A percentile compares a stretch with the other conserved stretches of the same genome.
phyloP scores from a whole-genome alignment of 2,113 vertebrate genomes.

The Chloebia gouldiae region DNA sequence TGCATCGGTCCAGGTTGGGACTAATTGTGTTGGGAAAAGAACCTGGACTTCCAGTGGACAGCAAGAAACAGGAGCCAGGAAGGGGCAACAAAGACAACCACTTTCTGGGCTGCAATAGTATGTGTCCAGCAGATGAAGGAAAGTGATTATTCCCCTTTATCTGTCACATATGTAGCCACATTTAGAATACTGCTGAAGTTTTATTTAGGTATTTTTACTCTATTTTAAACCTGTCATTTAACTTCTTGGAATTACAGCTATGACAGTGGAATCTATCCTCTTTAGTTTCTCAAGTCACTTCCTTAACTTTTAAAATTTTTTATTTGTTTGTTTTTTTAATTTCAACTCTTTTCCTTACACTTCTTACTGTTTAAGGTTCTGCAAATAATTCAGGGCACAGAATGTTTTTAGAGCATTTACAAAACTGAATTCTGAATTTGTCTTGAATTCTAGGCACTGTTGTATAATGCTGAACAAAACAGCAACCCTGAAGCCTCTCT shows the following conservation, averaged over 20 bases:
- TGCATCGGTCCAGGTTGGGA: not conserved
- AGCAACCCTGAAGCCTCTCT: not conserved
- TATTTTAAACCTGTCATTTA: not conserved
- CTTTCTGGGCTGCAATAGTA: not conserved
- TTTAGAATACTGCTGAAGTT: not conserved
- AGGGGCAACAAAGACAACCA: not conserved
- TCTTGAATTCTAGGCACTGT: not conserved
- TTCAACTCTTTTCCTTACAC: not conserved
- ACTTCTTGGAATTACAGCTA: not conserved
- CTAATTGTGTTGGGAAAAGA: not conserved
- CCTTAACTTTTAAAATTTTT: not conserved
- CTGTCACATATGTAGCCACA: not conserved
- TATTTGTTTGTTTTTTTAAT: not conserved
- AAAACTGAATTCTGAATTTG: not conserved
- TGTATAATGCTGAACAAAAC: not conserved
- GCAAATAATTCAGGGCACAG: not conserved
- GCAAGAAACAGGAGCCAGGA: not conserved
- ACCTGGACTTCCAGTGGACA: not conserved
- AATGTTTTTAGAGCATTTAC: not conserved
- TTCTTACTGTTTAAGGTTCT: not conserved
- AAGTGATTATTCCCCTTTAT: not conserved
- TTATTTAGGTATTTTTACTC: not conserved
- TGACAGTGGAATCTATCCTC: not conserved
- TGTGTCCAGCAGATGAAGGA: not conserved
- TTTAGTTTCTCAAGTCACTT: not conserved